A percentile compares a stretch with the other conserved stretches of the same genome.
Conservation (phyloP, 2,888 invertebrate genomes). For the Choristoneura rosaceana region DNA sequence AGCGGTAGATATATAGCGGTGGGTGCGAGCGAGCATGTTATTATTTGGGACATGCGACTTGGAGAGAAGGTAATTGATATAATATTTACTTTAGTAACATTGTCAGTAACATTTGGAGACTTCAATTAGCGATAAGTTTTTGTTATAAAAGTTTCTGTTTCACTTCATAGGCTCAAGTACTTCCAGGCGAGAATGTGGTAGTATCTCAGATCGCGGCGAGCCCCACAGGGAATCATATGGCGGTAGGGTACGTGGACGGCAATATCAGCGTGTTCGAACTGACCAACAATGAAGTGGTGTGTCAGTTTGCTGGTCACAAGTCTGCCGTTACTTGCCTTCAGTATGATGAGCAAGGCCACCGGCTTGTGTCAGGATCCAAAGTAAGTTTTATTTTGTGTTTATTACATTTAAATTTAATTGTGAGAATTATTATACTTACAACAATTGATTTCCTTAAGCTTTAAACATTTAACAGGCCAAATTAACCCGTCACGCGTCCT, state of each 20-base stretch:
- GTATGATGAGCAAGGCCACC: constrained; percentile 93
- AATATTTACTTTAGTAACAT: background rate
- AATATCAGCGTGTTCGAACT: constrained; percentile 93
- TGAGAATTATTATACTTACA: too few species aligned
- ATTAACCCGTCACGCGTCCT: too few species aligned
- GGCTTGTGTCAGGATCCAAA: constrained; percentile 95
- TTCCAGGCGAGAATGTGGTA: constrained; percentile 92
- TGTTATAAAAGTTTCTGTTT: background rate
- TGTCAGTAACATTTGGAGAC: background rate
- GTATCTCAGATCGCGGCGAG: constrained; percentile 92
- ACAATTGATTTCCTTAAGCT: too few species aligned
- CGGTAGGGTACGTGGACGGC: constrained; percentile 97
- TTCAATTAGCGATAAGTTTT: background rate
- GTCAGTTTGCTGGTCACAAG: constrained; percentile 93
- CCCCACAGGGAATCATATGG: constrained; percentile 91
- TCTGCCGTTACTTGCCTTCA: constrained; percentile 92
- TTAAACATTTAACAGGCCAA: too few species aligned
- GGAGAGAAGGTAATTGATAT: constrained; percentile 88
- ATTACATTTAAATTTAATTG: background rate
- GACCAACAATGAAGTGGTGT: constrained; percentile 88
- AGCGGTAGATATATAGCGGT: constrained; percentile 94
- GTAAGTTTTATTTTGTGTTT: constrained; percentile 66
- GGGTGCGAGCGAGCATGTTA: constrained; percentile 97
- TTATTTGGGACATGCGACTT: constrained; percentile 96
- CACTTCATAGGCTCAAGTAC: constrained; percentile 87